A percentile compares a stretch with the other conserved stretches of the same genome.
phyloP scores from a whole-genome alignment of 2,888 invertebrate species.

The Chloroclysta siterata region DNA sequence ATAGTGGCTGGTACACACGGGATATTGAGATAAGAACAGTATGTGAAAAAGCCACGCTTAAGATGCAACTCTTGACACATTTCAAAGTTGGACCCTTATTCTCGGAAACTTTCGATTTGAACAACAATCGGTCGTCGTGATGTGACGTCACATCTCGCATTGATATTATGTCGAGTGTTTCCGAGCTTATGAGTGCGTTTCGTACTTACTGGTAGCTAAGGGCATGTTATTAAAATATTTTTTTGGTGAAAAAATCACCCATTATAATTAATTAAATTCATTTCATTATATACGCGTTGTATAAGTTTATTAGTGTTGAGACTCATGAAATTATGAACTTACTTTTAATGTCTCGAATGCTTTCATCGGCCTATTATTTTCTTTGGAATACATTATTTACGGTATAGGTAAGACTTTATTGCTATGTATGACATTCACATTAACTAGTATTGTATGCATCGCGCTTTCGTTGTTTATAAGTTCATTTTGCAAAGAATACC shows the following conservation, averaged over 20 bases:
- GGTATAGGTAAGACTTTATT: conserved; percentile 17
- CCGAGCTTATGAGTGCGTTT: too few species aligned
- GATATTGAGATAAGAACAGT: not conserved
- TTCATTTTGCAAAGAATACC: conserved; percentile 21
- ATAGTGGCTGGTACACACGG: not conserved
- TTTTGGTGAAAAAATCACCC: not conserved
- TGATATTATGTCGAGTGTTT: too few species aligned
- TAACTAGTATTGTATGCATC: conserved; percentile 20
- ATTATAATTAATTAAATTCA: not conserved
- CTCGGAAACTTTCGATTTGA: too few species aligned
- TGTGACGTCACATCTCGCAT: too few species aligned
- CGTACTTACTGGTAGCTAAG: too few species aligned
- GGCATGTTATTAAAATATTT: too few species aligned
- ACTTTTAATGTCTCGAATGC: conserved; percentile 5
- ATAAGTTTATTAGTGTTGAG: conserved; percentile 14
- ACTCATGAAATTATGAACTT: conserved; percentile 12
- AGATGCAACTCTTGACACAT: not conserved
- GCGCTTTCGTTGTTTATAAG: conserved; percentile 40
- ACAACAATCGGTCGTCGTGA: too few species aligned
- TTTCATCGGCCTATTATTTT: conserved; percentile 31
- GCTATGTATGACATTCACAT: conserved; percentile 18
- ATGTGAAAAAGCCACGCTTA: not conserved
- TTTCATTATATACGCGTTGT: conserved; percentile 9
- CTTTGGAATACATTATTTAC: conserved; percentile 15
- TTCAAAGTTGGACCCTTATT: too few species aligned